Conservation (phyloP, 92 coral and sea anemone species). For the Isaurus tuberculatus region DNA sequence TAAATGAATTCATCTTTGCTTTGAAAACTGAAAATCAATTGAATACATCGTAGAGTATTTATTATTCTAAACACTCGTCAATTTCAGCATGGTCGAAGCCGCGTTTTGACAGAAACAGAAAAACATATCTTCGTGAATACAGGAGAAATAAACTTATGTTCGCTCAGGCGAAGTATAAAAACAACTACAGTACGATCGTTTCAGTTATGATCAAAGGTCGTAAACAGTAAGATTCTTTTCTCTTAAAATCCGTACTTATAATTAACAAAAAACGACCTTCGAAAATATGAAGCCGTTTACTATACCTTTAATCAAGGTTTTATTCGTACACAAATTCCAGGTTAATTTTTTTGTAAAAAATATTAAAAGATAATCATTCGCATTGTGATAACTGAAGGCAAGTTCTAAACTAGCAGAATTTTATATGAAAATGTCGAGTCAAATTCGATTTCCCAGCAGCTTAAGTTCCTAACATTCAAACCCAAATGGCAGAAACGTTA, state of each 20-base stretch:
- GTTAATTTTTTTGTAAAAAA: neutral
- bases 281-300: neutral
- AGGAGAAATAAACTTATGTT: neutral
- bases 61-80: neutral
- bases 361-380: neutral
- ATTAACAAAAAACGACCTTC: neutral
- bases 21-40: neutral
- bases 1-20: neutral
- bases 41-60: neutral
- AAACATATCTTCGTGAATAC: neutral
- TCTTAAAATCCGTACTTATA: neutral
- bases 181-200: neutral
- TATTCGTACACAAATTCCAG: slow-evolving; percentile 2
- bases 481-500: neutral
- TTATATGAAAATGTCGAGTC: neutral
- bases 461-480: neutral
- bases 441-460: neutral
- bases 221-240: slow-evolving; percentile 30
- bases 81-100: neutral
- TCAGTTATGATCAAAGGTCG: slow-evolving; percentile 42
- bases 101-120: neutral
- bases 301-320: neutral
- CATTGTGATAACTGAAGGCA: neutral
- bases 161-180: neutral
- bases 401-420: neutral